Evolutionary conservation across 2,797 vertebrate genomes (phyloP), one percentile per base, ranked within the genome.

Genomic region (Momotus momota): DNA sequence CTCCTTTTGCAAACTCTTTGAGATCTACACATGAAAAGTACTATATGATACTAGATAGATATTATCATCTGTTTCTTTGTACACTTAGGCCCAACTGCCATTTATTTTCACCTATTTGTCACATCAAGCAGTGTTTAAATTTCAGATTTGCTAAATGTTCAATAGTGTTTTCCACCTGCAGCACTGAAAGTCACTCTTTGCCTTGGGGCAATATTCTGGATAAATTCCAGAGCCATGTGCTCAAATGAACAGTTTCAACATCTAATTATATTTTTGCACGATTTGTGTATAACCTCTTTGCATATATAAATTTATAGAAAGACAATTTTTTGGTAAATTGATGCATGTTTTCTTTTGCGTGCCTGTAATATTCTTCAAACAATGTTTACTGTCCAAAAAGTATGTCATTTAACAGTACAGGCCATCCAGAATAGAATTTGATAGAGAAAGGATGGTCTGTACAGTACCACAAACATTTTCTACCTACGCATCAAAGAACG

Each of bases 1-100:
- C 38, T 94, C 25, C 19, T 95, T 94, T 92, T 60, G 52, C 48
- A 86, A 90, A 71, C n/a, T 66, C 27, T 79, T 77, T 83, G 79
- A 93, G 65, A 73, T 19, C 12, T 6, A 3, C 12, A 91, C 48
- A 93, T 86, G 20, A 90, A 88, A 92, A 92, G 40, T 23, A 66
- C n/a, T 66, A 16, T 69, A 25, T 49, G 49, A 69, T 82, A 22
- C 16, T 61, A 66, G 12, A n/a, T 45, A 80, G n/a, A 35, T 49
- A 62, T 31, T 52, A 72, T 60, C 6, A 38, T 57, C 31, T 71
- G 33, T 40, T 90, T 91, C 18, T 74, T 80, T 49, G 55, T 71
- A 45, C 13, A 3, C 19, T 67, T 69, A 43, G 60, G 66, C 29
- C 61, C 40, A 82, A 58, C 18, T 74, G 57, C 3, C 45, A 45